Conservation (phyloP, 2,797 vertebrate genomes). For the Poeciliopsis infans region DNA sequence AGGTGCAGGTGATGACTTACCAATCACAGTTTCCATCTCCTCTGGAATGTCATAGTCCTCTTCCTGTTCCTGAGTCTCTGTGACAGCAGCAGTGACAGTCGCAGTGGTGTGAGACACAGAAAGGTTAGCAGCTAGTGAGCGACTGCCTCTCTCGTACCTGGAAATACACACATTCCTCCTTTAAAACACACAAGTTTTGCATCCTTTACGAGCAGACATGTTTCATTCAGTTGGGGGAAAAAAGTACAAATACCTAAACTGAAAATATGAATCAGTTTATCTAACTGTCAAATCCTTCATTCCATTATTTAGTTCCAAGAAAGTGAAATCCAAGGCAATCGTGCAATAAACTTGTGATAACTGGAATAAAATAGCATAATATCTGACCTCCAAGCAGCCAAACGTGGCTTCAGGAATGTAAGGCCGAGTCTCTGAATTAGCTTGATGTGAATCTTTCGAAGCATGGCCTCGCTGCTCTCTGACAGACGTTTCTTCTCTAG, state of each 20-base stretch:
- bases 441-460: constrained; percentile 92
- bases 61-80: constrained; percentile 70
- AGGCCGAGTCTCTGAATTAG: constrained; percentile 92
- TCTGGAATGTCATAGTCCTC: constrained; percentile 92
- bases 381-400: constrained; percentile 94
- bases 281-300: background rate
- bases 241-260: background rate
- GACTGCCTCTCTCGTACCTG: constrained; percentile 94
- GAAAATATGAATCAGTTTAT: background rate
- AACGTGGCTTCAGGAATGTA: constrained; percentile 91
- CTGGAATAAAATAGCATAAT: background rate
- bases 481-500: constrained; percentile 86
- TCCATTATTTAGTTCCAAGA: background rate
- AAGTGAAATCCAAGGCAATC: background rate
- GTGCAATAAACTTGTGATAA: background rate
- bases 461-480: constrained; percentile 86
- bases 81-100: constrained; percentile 32
- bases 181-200: background rate
- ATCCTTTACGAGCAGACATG: background rate
- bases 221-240: background rate
- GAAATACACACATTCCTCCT: constrained; percentile 6
- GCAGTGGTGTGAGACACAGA: constrained; percentile 56
- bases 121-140: constrained; percentile 89
- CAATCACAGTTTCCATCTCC: constrained; percentile 93
- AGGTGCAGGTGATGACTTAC: constrained; percentile 67